These are phyloP conservation scores for Phrynosoma platyrhinos DNA, from an alignment of 2,113 vertebrate species.

Conservation along the genomic window DNA sequence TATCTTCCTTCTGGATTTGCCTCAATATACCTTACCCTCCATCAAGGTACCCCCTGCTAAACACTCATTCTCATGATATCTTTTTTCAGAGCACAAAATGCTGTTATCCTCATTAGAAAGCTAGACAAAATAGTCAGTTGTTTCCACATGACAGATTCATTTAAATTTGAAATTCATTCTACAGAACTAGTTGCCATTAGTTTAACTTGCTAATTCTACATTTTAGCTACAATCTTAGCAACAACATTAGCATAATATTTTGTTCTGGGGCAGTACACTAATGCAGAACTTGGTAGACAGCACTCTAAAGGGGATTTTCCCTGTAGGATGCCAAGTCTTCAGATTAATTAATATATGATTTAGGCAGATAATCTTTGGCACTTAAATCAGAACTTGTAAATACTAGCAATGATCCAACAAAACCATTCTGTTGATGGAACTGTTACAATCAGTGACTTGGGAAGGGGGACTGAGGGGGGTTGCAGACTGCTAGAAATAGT, in stretches of 20 bases:
- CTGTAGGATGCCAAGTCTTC: background rate
- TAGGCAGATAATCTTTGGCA: background rate
- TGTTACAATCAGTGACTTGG: too few species aligned
- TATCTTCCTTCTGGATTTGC: background rate
- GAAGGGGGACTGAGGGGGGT: too few species aligned
- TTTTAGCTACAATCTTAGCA: background rate
- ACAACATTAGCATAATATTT: background rate
- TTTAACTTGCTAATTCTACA: background rate
- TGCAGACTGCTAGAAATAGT: too few species aligned
- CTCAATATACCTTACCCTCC: background rate
- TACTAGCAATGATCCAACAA: too few species aligned
- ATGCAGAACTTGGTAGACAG: background rate
- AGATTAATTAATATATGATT: background rate
- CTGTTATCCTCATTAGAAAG: background rate
- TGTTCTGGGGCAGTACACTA: background rate
- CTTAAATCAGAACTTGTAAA: background rate
- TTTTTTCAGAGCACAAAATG: background rate
- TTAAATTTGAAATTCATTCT: background rate
- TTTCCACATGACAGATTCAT: background rate
- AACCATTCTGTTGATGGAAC: too few species aligned
- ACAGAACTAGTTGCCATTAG: background rate
- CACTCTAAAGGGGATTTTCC: background rate
- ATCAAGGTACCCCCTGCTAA: background rate
- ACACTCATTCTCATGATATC: background rate
- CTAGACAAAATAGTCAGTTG: background rate